Conservation (phyloP, 2,113 vertebrate genomes). For the Mirza zaza region DNA sequence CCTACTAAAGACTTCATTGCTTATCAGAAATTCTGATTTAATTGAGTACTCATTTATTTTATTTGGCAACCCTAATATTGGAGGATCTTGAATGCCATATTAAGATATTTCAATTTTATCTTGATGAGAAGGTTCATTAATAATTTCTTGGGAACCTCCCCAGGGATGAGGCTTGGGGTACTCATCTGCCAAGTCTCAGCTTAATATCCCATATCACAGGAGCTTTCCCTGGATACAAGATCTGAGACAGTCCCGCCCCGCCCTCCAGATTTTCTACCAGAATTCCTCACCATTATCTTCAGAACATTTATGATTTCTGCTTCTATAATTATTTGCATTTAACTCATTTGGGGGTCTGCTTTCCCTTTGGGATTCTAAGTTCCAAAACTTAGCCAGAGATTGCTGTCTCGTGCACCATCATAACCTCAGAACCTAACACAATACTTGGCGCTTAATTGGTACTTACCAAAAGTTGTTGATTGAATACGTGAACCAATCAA, state of each 20-base stretch:
- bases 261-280: not conserved
- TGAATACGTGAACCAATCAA: not conserved
- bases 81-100: not conserved
- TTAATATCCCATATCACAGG: not conserved
- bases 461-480: not conserved
- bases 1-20: not conserved
- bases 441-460: not conserved
- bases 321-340: not conserved
- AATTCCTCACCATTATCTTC: not conserved
- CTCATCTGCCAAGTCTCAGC: not conserved
- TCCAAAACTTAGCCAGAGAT: not conserved
- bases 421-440: not conserved
- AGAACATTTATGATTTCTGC: not conserved
- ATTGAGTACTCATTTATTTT: not conserved
- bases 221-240: not conserved
- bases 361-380: not conserved
- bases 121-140: not conserved
- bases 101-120: not conserved
- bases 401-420: not conserved
- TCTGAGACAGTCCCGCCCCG: not conserved
- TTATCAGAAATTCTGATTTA: not conserved
- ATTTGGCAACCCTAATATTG: not conserved
- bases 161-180: not conserved
- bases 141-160: not conserved
- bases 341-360: not conserved